Base-by-base conservation (phyloP, 2,113 vertebrate genomes). In the Dromiciops gliroides region DNA sequence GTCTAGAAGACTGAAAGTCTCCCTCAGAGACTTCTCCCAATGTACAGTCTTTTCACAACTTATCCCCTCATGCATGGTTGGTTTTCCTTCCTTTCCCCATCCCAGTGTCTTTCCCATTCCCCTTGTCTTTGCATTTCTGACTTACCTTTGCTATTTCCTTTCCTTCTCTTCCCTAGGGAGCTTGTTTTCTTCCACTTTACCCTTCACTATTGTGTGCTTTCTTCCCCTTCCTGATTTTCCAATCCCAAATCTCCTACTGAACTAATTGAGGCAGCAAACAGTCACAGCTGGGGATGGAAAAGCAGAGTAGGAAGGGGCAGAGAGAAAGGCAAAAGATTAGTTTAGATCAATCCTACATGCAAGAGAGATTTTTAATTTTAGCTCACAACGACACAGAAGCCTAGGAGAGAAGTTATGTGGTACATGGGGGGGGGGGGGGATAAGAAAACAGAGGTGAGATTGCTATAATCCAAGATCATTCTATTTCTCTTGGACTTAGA, bases 51-150 rank as follows among this genome's bases (percentile, higher is more conserved):
- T 92, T 25, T 9, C 75, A 92, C 22, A 51, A 19, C 8, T 91
- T 92, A 89, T 75, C 90, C 49, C 90, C 48, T 51, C 49, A n/a
- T 28, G 48, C 0, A 2, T 24, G 37, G 28, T 52, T 7, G 8
- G 90, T 60, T 95, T 91, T 92, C 50, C 89, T 48, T 93, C 19
- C 28, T 96, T 95, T 94, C 44, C 93, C 5, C 92, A 93, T 89
- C 47, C 83, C 2, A 22, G 37, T 44, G 22, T 75, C 52, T 75
- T 44, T 75, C 67, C 8, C 67, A 44, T 75, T 75, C 51, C 44
- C 49, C 51, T 94, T 95, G n/a, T 94, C 16, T 56, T 31, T 49
- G 92, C 51, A 89, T 88, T 48, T 31, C 31, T 92, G 48, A 6
- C 24, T 95, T 19, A 50, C 26, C 48, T 91, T 50, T 48, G 25